phyloP scores from a whole-genome alignment of 92 coral and sea anemone genomes.

The Siderastrea radians region DNA sequence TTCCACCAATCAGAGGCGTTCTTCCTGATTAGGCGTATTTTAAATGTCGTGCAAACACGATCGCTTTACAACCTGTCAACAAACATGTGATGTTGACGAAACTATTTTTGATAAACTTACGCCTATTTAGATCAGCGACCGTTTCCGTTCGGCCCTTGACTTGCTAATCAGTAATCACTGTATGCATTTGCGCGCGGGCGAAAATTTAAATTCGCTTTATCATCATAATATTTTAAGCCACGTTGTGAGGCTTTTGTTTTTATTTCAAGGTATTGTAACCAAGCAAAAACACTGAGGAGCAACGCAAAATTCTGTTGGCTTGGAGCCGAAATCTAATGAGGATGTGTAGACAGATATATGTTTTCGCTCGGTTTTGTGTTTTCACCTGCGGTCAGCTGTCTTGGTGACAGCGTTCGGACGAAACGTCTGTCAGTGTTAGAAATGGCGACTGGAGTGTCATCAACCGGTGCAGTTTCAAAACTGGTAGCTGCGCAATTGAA shows the following conservation, averaged over 20 bases:
- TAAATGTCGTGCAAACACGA: slow-evolving; percentile 4
- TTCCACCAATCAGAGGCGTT: neutral
- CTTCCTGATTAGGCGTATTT: neutral
- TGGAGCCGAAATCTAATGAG: slow-evolving; percentile 8
- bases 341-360: neutral
- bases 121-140: slow-evolving; percentile 4
- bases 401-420: neutral
- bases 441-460: slow-evolving; percentile 7
- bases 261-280: neutral
- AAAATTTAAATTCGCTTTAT: too few relatives aligned
- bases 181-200: neutral
- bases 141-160: slow-evolving; percentile 24
- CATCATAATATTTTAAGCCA: neutral
- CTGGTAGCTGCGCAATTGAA: slow-evolving; percentile 1
- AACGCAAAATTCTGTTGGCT: neutral
- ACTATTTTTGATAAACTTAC: slow-evolving; percentile 25
- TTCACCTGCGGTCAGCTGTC: slow-evolving; percentile 32
- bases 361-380: neutral
- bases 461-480: slow-evolving; percentile 23
- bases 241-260: neutral
- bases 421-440: neutral
- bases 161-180: slow-evolving; percentile 15
- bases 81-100: neutral
- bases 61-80: neutral
- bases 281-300: neutral